Evolutionary conservation across 2,113 vertebrate species (phyloP).

Genomic region (Psilopsiagon aurifrons): DNA sequence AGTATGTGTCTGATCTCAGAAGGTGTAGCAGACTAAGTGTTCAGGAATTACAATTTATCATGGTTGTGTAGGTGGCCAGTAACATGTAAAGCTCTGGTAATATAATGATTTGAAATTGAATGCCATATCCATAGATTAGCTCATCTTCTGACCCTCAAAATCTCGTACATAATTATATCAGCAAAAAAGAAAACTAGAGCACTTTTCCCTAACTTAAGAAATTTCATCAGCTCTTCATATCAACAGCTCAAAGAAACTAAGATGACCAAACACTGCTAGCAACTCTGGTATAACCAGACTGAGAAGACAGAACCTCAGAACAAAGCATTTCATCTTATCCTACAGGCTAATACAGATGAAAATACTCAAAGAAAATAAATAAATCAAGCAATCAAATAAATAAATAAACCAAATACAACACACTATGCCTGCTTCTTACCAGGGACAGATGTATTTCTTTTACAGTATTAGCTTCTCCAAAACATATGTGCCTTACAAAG

Average conservation of each 20-base stretch:
- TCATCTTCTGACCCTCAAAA: neutral
- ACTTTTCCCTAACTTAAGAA: neutral
- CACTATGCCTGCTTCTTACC: neutral
- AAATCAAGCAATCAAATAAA: neutral
- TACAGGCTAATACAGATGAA: neutral
- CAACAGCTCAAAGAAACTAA: neutral
- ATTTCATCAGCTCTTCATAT: neutral
- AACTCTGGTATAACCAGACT: neutral
- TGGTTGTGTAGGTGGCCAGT: neutral
- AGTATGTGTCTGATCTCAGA: neutral
- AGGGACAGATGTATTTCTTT: neutral
- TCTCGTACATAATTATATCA: neutral
- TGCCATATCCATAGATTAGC: accelerated
- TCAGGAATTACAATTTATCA: neutral
- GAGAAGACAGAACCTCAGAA: neutral
- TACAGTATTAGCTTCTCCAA: neutral
- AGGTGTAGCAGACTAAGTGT: neutral
- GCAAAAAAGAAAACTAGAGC: neutral
- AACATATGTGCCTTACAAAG: neutral
- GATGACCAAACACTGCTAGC: neutral
- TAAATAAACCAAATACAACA: neutral
- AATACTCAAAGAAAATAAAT: neutral
- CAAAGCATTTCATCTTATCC: neutral
- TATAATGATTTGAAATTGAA: neutral
- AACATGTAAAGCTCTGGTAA: neutral